Base-by-base conservation (phyloP, 2,888 invertebrate genomes). In the Phragmatobia fuliginosa region DNA sequence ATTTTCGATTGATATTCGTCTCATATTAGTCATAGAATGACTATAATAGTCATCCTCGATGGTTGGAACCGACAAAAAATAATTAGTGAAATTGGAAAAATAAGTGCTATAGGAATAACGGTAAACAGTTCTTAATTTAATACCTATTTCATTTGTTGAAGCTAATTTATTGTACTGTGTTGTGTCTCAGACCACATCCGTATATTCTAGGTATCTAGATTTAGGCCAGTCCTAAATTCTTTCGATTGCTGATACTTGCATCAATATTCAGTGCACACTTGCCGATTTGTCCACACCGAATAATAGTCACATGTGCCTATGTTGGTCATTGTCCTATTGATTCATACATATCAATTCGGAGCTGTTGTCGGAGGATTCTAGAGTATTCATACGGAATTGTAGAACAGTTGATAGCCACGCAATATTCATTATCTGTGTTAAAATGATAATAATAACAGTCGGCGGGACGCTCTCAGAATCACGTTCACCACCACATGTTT, bases 361-460 rank as follows among this genome's bases (percentile, higher is more conserved):
- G 49, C 49, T 41, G 4, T 21, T 11, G 33, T 28, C 25, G 25
- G 28, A 56, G 18, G 56, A 10, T 56, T 65, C 62, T 73, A 78
- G 83, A 82, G 59, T 71, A 70, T 66, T 16, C 72, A 80, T 76
- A 71, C 65, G 38, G 70, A 77, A 68, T 75, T 72, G 73, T 80
- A 74, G 76, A 79, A 76, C 75, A 70, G 72, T 70, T 66, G 77
- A 78, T 79, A 75, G 71, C 72, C 67, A 62, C 73, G 67, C 66
- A 77, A 76, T 72, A 80, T 79, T 83, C 83, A 81, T 86, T 87
- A 87, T 88, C 85, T 76, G 79, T 78, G 78, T 56, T 72, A 67
- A 18, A 78, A 77, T 72, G 84, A 84, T 83, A 85, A 88, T 88
- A 88, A 86, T 80, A 74, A 73, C 75, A 68, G 68, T 74, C 75